These are phyloP conservation scores for Oegoconia quadripuncta DNA, from an alignment of 2,888 invertebrate species.

Conservation along the genomic window DNA sequence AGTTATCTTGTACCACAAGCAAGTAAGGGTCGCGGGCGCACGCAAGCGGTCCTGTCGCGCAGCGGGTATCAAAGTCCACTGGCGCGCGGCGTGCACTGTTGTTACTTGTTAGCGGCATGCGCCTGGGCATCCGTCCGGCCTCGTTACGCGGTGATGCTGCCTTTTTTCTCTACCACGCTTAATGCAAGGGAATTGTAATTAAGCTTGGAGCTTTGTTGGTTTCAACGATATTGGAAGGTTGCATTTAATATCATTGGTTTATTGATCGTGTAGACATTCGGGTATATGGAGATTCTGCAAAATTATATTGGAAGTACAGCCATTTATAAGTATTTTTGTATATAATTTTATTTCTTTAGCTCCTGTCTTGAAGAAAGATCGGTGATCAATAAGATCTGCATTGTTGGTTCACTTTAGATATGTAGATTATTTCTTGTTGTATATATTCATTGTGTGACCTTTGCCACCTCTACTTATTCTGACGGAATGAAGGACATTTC, in stretches of 20 bases:
- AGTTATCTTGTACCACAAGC: conserved; percentile 36
- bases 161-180: conserved; percentile 18
- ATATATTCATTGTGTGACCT: too few species aligned
- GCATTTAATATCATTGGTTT: conserved; percentile 1
- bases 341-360: too few species aligned
- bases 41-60: conserved; percentile 62
- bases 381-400: too few species aligned
- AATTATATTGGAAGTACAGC: too few species aligned
- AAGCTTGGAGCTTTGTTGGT: conserved; percentile 16
- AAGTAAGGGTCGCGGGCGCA: conserved; percentile 42
- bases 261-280: too few species aligned
- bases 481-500: too few species aligned
- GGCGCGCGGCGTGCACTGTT: conserved; percentile 33
- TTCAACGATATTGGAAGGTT: conserved; percentile 15
- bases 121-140: conserved; percentile 16
- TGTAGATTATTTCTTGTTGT: too few species aligned
- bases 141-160: conserved; percentile 31
- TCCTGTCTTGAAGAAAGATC: too few species aligned
- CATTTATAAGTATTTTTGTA: too few species aligned
- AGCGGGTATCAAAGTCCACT: conserved; percentile 64
- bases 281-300: too few species aligned
- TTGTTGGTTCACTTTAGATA: too few species aligned
- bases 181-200: conserved; percentile 18
- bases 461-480: too few species aligned
- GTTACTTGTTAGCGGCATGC: conserved; percentile 46